Base-by-base conservation (phyloP, 1,140 invertebrate species). In the Zelostemma sp. region DNA sequence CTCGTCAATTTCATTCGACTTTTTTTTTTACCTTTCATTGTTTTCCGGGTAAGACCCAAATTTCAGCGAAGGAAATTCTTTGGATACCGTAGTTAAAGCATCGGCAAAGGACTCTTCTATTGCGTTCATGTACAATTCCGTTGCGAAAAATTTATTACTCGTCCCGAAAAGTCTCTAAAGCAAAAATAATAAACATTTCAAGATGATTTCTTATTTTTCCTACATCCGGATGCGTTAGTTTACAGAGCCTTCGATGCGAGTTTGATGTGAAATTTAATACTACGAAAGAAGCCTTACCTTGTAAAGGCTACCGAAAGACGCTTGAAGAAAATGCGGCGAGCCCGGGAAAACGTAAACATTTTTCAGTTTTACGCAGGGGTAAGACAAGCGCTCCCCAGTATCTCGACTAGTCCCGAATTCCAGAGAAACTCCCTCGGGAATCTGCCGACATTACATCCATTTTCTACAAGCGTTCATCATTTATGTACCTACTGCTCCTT, bases 301-400 rank as follows among this genome's bases (percentile, higher is more conserved):
- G 40, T 63, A 83, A 16, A 89, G 73, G 45, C 72, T 73, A n/a
- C 70, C 66, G 62, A 93, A 93, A n/a, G 87, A 84, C 48, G 78
- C 81, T 72, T 91, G 81, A 41, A 93, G 81, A 69, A 91, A 89
- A 56, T 86, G 79, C 8, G 93, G 93, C 41, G 94, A 89, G 6
- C 93, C 93, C 28, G 94, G 93, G 74, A 95, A 93, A 41, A 93
- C 88, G 67, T 89, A 91, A 1, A 95, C 92, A 84, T 95, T 95
- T 41, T 85, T 76, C 6, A 94, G 78, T 45, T 82, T 86, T 33
- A 95, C 88, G 55, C 92, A 88, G 9, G 92, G 93, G 84, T 85
- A 92, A 88, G 72, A 72, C 46, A 79, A 60, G 19, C 45, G 21
- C 54, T 78, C 61, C 4, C 66, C 75, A 25, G 73, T 82, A 12